These are phyloP conservation scores for Hyla sarda DNA, from an alignment of 2,113 vertebrate genomes.

Conservation along the genomic window DNA sequence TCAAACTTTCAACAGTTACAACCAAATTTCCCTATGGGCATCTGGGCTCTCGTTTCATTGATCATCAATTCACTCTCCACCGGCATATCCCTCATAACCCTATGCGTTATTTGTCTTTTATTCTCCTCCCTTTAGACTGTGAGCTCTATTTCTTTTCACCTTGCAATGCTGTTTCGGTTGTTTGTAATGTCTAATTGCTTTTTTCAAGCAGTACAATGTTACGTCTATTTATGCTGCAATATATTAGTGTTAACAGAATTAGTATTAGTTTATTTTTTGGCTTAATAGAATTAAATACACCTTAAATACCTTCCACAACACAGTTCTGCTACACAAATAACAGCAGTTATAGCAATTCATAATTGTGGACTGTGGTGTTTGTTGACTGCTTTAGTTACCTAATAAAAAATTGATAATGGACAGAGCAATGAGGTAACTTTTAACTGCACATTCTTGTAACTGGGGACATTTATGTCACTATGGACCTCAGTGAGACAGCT, in stretches of 20 bases:
- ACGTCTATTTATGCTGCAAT: not conserved
- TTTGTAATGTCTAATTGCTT: not conserved
- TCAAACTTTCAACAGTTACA: not conserved
- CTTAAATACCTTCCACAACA: not conserved
- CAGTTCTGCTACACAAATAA: not conserved
- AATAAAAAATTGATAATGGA: conserved; percentile 90
- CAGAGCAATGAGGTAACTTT: conserved; percentile 75
- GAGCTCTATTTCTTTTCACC: not conserved
- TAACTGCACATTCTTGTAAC: conserved; percentile 80
- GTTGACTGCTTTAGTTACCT: conserved; percentile 77
- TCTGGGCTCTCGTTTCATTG: not conserved
- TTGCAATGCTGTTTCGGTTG: not conserved
- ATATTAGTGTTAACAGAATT: not conserved
- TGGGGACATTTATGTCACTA: conserved; percentile 82
- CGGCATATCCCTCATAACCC: not conserved
- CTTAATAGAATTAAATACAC: not conserved
- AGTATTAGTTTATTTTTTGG: not conserved
- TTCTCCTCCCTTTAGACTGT: not conserved
- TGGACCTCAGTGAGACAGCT: conserved; percentile 75
- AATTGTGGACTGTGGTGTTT: conserved; percentile 65
- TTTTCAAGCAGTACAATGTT: not conserved
- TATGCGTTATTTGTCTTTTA: not conserved
- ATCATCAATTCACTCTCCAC: not conserved
- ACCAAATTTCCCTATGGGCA: not conserved
- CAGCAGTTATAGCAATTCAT: conserved; percentile 23